Conservation (phyloP, 2,113 vertebrate genomes). For the Amblyopsis rosae region DNA sequence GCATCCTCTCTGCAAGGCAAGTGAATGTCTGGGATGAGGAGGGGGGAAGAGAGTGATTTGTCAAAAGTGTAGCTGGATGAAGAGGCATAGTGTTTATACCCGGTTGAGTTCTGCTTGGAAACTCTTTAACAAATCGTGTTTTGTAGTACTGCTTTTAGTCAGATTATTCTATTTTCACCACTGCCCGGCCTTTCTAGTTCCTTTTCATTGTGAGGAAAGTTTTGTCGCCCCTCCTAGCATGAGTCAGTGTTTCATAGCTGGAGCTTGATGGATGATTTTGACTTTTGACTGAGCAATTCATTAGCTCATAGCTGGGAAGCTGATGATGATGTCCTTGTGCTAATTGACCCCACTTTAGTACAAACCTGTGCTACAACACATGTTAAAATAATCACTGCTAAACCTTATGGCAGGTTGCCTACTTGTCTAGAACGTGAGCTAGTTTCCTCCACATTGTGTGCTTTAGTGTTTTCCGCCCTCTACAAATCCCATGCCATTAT, state of each 20-base stretch:
- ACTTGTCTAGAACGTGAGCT: constrained; percentile 22
- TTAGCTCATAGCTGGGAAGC: constrained; percentile 46
- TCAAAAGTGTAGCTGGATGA: constrained; percentile 54
- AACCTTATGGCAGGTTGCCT: constrained; percentile 35
- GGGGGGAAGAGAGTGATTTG: constrained; percentile 32
- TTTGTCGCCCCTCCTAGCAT: constrained; percentile 7
- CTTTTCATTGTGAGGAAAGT: constrained; percentile 22
- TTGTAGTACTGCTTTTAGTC: too few relatives aligned
- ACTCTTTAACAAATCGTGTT: constrained; percentile 23
- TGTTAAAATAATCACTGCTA: constrained; percentile 50
- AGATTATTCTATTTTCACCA: too few relatives aligned
- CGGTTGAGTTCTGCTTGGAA: constrained; percentile 44
- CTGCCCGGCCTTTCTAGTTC: neutral
- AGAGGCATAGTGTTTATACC: constrained; percentile 26
- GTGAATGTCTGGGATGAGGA: constrained; percentile 20
- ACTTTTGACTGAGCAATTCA: constrained; percentile 40
- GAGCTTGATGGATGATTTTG: constrained; percentile 53
- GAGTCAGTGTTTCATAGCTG: constrained; percentile 42
- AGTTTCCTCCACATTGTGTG: neutral
- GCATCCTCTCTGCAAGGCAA: constrained; percentile 46
- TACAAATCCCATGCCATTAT: neutral
- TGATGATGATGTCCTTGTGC: constrained; percentile 50
- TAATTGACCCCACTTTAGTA: constrained; percentile 54
- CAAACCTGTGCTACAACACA: constrained; percentile 28
- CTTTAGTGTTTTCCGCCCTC: neutral